These are phyloP conservation scores for Xerus inauris DNA, from an alignment of 2,113 vertebrate genomes.

Conservation along the genomic window DNA sequence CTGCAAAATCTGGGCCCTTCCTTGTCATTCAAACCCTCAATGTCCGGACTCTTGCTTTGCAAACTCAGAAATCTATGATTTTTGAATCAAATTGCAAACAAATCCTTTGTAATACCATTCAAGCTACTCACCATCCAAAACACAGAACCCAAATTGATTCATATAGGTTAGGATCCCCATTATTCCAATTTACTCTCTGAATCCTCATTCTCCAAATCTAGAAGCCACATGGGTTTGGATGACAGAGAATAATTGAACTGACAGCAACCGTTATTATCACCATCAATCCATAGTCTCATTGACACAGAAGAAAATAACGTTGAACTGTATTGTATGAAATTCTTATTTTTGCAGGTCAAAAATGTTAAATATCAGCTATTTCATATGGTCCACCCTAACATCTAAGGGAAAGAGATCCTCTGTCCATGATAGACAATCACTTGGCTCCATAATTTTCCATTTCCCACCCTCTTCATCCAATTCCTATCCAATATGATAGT, in stretches of 20 bases:
- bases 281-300: background rate
- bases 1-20: background rate
- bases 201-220: background rate
- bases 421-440: background rate
- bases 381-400: background rate
- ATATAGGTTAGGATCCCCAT: background rate
- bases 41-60: background rate
- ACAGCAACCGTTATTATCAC: background rate
- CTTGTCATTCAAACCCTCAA: background rate
- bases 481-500: background rate
- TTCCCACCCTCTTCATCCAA: background rate
- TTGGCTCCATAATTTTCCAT: background rate
- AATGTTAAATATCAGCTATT: background rate
- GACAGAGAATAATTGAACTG: background rate
- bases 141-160: background rate
- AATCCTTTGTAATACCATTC: background rate
- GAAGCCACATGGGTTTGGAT: background rate
- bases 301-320: constrained; percentile 4
- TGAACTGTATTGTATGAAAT: background rate
- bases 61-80: background rate
- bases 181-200: background rate
- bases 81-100: background rate
- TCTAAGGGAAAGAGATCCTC: background rate
- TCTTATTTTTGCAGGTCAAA: background rate
- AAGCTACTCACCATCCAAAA: background rate